Evolutionary conservation across 2,113 vertebrate genomes (phyloP).

Genomic region (Prunella fulvescens): DNA sequence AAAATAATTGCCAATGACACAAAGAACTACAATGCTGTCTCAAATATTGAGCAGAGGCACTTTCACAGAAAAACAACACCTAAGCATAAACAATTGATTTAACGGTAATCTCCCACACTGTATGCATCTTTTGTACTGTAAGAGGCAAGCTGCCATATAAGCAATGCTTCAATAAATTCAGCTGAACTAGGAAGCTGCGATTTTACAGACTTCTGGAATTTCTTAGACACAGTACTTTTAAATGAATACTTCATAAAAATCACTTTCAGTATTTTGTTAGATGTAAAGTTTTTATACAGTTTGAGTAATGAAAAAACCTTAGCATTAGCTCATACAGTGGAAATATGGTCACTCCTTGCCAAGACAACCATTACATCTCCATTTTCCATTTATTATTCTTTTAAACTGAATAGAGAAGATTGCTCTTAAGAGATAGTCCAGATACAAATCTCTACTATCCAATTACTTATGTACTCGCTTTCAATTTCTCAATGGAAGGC

Average conservation of each 20-base stretch:
- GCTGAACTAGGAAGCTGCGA: conserved; percentile 35
- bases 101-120: not conserved
- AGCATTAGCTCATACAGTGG: not conserved
- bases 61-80: not conserved
- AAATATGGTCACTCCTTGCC: not conserved
- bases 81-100: not conserved
- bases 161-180: conserved; percentile 39
- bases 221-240: conserved; percentile 40
- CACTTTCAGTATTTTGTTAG: not conserved
- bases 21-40: not conserved
- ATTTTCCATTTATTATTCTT: conserved; percentile 25
- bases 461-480: conserved; percentile 26
- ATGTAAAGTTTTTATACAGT: conserved; percentile 15
- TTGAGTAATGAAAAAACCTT: conserved; percentile 31
- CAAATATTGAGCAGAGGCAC: not conserved
- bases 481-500: conserved; percentile 19
- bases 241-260: conserved; percentile 55
- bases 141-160: conserved; percentile 41
- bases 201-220: conserved; percentile 57
- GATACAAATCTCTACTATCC: conserved; percentile 33
- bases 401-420: conserved; percentile 29
- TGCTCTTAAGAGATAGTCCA: conserved; percentile 45
- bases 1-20: not conserved
- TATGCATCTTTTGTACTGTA: not conserved
- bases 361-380: conserved; percentile 28